Percentiles rank a stretch among this genome's conserved stretches.
Conservation (phyloP, 2,888 invertebrate species). For the Harpalus rufipes region DNA sequence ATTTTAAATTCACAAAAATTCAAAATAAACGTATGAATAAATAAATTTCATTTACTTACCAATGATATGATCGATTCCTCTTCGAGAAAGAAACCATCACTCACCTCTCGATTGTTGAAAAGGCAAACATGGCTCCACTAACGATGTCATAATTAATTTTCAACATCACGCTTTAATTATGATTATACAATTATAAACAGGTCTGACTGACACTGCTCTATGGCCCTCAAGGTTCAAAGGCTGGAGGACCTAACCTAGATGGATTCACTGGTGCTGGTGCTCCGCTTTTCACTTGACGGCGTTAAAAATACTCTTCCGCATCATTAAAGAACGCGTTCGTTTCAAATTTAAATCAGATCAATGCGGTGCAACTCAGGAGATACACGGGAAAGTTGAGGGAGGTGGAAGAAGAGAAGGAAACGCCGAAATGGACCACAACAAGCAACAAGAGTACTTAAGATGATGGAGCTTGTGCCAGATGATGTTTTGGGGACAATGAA, state of each 20-base stretch:
- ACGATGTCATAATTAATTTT: constrained; percentile 68
- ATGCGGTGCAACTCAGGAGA: background rate
- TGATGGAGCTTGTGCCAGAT: constrained; percentile 29
- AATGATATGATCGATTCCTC: background rate
- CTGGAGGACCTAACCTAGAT: constrained; percentile 15
- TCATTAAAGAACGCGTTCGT: constrained; percentile 62
- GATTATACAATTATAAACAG: constrained; percentile 67
- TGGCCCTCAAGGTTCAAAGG: constrained; percentile 55
- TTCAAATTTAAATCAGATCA: constrained; percentile 61
- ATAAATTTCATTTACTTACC: constrained; percentile 7
- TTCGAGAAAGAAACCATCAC: constrained; percentile 12
- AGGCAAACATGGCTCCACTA: constrained; percentile 61
- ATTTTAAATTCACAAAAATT: background rate
- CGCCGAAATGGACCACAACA: constrained; percentile 10
- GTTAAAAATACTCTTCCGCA: constrained; percentile 63
- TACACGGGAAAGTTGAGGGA: background rate
- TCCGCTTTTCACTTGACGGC: constrained; percentile 45
- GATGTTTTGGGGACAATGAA: constrained; percentile 26
- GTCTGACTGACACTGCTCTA: constrained; percentile 65
- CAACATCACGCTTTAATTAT: constrained; percentile 67
- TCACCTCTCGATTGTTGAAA: constrained; percentile 47
- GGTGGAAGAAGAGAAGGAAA: background rate
- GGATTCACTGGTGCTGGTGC: constrained; percentile 13
- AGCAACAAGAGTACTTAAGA: constrained; percentile 23
- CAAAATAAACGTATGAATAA: constrained; percentile 8